phyloP scores from a whole-genome alignment of 1,140 invertebrate species.

The Episyrphus balteatus region DNA sequence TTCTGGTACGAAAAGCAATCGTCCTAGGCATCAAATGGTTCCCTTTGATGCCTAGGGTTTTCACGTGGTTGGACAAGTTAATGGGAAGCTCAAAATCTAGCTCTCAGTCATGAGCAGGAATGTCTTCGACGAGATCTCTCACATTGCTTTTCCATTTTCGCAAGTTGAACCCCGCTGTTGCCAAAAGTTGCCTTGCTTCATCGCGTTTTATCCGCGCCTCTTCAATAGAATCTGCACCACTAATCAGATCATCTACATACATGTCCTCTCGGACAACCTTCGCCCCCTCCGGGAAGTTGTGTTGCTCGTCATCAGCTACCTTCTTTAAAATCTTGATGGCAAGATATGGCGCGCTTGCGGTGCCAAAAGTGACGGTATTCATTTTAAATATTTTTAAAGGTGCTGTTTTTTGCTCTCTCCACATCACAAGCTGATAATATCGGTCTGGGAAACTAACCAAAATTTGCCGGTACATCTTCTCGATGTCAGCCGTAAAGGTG shows the following conservation, averaged over 20 bases:
- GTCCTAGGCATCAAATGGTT: too few relatives aligned
- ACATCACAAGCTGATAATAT: conserved; percentile 33
- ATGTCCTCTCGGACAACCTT: conserved; percentile 23
- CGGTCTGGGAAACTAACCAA: conserved; percentile 9
- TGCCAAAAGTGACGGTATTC: conserved; percentile 28
- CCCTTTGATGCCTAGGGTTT: neutral
- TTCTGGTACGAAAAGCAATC: conserved; percentile 4
- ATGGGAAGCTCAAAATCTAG: neutral
- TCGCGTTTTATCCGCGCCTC: conserved; percentile 3
- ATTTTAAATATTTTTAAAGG: conserved; percentile 19
- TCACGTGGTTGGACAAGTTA: too few relatives aligned
- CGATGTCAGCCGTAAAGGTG: conserved; percentile 19
- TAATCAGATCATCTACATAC: conserved; percentile 34
- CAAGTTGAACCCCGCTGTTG: conserved; percentile 29
- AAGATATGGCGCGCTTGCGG: conserved; percentile 17
- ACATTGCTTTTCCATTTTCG: conserved; percentile 33
- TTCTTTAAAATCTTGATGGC: conserved; percentile 18
- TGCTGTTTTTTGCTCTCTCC: conserved; percentile 17
- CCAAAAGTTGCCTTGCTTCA: conserved; percentile 13
- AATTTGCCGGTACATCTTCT: conserved; percentile 29
- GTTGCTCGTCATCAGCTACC: conserved; percentile 22
- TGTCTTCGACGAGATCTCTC: too few relatives aligned
- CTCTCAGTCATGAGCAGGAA: too few relatives aligned
- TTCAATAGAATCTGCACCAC: conserved; percentile 15
- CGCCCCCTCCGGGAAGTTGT: conserved; percentile 13